Conservation (phyloP, 35 echinoderm and acorn worm genomes). For the Lytechinus pictus region DNA sequence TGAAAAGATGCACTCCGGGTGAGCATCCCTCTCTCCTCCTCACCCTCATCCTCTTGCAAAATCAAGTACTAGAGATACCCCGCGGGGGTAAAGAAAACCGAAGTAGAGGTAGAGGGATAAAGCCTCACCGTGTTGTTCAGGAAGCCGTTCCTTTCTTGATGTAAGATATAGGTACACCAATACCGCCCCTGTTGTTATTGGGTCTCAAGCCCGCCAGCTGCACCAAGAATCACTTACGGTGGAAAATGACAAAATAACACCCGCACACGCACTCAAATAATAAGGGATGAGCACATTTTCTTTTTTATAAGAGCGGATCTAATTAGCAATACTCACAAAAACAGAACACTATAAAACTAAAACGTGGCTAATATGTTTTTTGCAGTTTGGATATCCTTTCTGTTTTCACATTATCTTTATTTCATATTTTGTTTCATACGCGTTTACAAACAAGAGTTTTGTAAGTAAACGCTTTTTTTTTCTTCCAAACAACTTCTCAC, state of each 20-base stretch:
- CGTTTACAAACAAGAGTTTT: too few relatives aligned
- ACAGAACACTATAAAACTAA: background rate
- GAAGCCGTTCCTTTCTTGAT: background rate
- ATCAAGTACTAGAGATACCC: constrained; percentile 40
- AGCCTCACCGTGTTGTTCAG: background rate
- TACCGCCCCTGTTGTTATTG: constrained; percentile 28
- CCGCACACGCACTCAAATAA: background rate
- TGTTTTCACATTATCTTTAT: too few relatives aligned
- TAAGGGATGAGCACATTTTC: background rate
- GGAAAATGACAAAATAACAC: constrained; percentile 28
- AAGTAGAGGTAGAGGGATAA: background rate
- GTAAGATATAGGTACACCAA: background rate
- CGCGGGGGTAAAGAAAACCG: background rate
- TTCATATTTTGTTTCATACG: too few relatives aligned
- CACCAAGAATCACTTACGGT: constrained; percentile 28
- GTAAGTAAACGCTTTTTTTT: too few relatives aligned
- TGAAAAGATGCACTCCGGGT: background rate
- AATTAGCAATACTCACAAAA: background rate
- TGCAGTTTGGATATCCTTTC: background rate
- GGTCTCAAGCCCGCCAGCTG: constrained; percentile 30
- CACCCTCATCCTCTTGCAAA: background rate
- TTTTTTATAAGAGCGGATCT: background rate
- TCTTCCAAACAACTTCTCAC: too few relatives aligned
- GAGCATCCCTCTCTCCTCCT: background rate
- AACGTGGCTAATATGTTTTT: background rate